Evolutionary conservation across 2,113 vertebrate genomes (phyloP).

Genomic region (Rhadina sibilatrix): DNA sequence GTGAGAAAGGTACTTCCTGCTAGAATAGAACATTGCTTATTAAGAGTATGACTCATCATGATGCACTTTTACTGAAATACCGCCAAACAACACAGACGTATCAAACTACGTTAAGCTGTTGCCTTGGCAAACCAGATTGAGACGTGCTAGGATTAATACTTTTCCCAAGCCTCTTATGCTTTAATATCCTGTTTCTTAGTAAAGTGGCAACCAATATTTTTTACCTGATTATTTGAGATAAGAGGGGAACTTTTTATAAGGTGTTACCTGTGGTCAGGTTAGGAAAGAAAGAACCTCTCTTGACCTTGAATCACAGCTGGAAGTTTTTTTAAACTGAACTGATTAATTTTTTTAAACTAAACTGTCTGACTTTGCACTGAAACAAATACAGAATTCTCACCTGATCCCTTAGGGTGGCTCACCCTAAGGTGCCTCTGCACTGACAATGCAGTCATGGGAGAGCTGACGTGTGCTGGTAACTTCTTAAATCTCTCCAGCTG

Average conservation of each 20-base stretch:
- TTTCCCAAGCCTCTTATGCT: background rate
- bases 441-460: background rate
- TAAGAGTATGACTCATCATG: slow-evolving; percentile 24
- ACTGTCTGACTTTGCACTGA: background rate
- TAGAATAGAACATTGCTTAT: slow-evolving; percentile 47
- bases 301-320: background rate
- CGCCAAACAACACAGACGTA: background rate
- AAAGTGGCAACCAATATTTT: background rate
- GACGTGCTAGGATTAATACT: background rate
- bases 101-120: slow-evolving; percentile 43
- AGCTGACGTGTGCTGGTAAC: background rate
- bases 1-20: slow-evolving; percentile 44
- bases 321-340: background rate
- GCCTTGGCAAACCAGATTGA: slow-evolving; percentile 43
- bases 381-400: background rate
- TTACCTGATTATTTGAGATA: background rate
- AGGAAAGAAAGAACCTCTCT: background rate
- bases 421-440: background rate
- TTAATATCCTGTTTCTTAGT: background rate
- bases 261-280: background rate
- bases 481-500: background rate
- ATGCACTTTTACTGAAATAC: slow-evolving; percentile 11
- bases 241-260: background rate
- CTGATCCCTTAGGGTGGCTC: background rate
- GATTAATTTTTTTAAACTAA: background rate